phyloP scores from a whole-genome alignment of 1,140 invertebrate genomes.

The Sminthurinus signatus region DNA sequence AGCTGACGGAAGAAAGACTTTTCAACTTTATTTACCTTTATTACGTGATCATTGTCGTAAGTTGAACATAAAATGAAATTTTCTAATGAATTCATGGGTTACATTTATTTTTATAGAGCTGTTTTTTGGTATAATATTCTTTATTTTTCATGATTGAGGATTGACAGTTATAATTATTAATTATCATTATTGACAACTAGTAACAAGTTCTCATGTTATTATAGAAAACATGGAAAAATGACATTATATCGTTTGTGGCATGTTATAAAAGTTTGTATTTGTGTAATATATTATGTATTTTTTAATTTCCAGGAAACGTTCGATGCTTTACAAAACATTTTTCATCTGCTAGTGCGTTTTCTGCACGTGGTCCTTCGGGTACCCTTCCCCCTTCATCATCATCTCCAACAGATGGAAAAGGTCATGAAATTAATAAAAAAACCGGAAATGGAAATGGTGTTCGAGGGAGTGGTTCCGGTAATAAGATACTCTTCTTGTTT shows the following conservation, averaged over 20 bases:
- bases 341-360: conserved; percentile 11
- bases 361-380: conserved; percentile 29
- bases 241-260: too few relatives aligned
- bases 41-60: background rate
- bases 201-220: too few relatives aligned
- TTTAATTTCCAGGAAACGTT: background rate
- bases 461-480: conserved; percentile 35
- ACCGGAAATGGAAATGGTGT: conserved; percentile 1
- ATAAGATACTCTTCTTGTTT: too few relatives aligned
- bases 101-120: too few relatives aligned
- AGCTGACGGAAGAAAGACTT: background rate
- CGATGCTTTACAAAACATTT: conserved; percentile 22
- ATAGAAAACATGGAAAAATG: too few relatives aligned
- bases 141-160: too few relatives aligned
- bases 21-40: conserved; percentile 3
- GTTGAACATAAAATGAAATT: too few relatives aligned
- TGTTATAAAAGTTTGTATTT: background rate
- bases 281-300: too few relatives aligned
- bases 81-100: too few relatives aligned
- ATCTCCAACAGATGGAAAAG: conserved; percentile 22
- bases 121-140: too few relatives aligned
- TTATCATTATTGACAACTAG: too few relatives aligned
- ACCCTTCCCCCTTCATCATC: conserved; percentile 17
- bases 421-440: conserved; percentile 22
- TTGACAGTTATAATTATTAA: too few relatives aligned